A percentile compares a stretch with the other conserved stretches of the same genome.
These are phyloP conservation scores for Scaptomyza parva DNA, from an alignment of 2,888 invertebrate genomes.

Conservation along the genomic window DNA sequence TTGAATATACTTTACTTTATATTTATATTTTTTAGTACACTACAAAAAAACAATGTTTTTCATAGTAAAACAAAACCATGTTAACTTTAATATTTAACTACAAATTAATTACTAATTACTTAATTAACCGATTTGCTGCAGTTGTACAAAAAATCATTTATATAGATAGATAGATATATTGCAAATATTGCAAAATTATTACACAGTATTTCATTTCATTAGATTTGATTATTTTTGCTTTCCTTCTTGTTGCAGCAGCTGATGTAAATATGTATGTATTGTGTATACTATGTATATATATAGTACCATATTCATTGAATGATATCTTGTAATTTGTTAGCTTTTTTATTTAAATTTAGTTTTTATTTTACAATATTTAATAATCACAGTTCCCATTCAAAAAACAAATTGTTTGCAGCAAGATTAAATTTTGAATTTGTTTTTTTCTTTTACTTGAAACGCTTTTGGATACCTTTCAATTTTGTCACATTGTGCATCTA, in stretches of 20 bases:
- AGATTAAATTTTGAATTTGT: slow-evolving; percentile 68
- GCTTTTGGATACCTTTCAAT: slow-evolving; percentile 47
- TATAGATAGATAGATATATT: too few species aligned
- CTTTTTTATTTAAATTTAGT: slow-evolving; percentile 29
- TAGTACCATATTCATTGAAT: slow-evolving; percentile 70
- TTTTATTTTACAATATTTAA: slow-evolving; percentile 68
- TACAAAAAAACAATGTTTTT: slow-evolving; percentile 38
- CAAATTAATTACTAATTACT: slow-evolving; percentile 50
- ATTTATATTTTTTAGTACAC: slow-evolving; percentile 38
- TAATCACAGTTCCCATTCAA: slow-evolving; percentile 81
- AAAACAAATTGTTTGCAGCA: slow-evolving; percentile 61
- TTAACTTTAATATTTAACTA: slow-evolving; percentile 43
- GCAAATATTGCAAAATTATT: slow-evolving; percentile 69
- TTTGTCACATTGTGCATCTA: slow-evolving; percentile 42
- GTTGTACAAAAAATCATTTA: slow-evolving; percentile 51
- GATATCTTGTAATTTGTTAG: slow-evolving; percentile 37
- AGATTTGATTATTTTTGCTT: not conserved
- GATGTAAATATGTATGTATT: slow-evolving; percentile 52
- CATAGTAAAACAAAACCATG: slow-evolving; percentile 39
- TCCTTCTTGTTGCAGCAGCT: slow-evolving; percentile 38
- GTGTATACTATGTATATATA: slow-evolving; percentile 54
- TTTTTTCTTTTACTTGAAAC: slow-evolving; percentile 66
- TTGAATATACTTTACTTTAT: slow-evolving; percentile 9
- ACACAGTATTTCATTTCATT: slow-evolving; percentile 19
- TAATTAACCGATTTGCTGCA: slow-evolving; percentile 57